Evolutionary conservation across 2,797 vertebrate genomes (phyloP), one percentile per base, ranked within the genome.

Genomic region (Sebastiscus tertius): DNA sequence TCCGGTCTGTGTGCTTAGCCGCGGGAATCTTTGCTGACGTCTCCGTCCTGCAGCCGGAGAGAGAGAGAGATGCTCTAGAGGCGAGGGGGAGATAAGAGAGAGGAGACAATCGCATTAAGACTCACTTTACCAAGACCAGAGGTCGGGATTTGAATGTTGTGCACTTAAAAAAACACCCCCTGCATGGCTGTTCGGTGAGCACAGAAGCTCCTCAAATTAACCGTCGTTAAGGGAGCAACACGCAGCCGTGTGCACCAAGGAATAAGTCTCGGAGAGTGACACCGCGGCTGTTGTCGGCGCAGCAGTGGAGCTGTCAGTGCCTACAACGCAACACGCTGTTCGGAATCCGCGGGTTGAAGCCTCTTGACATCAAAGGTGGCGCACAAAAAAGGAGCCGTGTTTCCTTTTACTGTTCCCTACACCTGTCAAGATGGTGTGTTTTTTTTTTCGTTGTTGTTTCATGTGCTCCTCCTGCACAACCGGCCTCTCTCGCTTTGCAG

Each of bases 21-120:
- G 27, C 36, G 16, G 81, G 64, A 89, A 78, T 85, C 87, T 84
- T 78, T 74, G 86, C 82, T 75, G 88, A 85, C 68, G 60, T 85
- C 85, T 77, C 77, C 49, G 59, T 78, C 83, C 87, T 78, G 62
- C 75, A 71, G 77, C 85, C 73, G 0, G 39, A 61, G 80, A 80
- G 77, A 83, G 81, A 80, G 79, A 83, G 81, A 81, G 79, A 86
- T 75, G 88, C 82, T 88, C 73, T 59, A 75, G 76, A 89, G 87
- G 84, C 75, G 24, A 59, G 16, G 18, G 36, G n/a, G 80, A 90
- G 90, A 92, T 93, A 91, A 90, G 77, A 79, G 31, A 73, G 81
- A 73, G 60, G 80, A 90, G 87, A 89, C 90, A 90, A 90, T 92
- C 85, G 62, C 87, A 89, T 94, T 93, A 89, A 81, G 86, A 71